A percentile compares a stretch with the other conserved stretches of the same genome.
Evolutionary conservation across 2,888 invertebrate genomes (phyloP).

Genomic region (Bimastos eiseni): DNA sequence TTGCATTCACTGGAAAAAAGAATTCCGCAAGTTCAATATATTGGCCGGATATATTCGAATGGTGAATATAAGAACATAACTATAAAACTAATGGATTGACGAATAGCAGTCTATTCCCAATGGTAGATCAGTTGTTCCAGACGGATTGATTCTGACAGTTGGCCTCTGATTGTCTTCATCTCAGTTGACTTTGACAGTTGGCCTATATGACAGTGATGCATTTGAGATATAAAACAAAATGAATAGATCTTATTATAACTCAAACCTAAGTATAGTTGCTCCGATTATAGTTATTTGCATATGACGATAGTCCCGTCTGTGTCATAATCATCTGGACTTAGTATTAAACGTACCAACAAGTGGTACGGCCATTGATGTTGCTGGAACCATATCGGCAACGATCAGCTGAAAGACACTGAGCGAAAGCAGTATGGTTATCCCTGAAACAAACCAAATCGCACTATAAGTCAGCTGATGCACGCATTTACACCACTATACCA

Average conservation of each 20-base stretch:
- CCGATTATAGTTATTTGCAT: too few species aligned
- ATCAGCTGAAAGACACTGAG: constrained; percentile 46
- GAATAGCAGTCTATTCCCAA: neutral
- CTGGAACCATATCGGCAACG: constrained; percentile 46
- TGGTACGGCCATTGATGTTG: constrained; percentile 45
- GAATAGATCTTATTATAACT: too few species aligned
- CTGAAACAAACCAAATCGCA: constrained; percentile 30
- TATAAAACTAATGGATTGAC: neutral
- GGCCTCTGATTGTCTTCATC: too few species aligned
- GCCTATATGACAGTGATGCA: too few species aligned
- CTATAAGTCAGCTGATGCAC: neutral
- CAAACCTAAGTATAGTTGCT: too few species aligned
- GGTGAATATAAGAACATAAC: too few species aligned
- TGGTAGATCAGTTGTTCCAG: neutral
- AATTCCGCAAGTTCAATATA: neutral
- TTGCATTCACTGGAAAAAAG: neutral
- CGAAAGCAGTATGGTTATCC: constrained; percentile 46
- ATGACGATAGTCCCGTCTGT: too few species aligned
- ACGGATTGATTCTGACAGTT: too few species aligned
- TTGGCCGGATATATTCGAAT: neutral
- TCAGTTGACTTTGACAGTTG: too few species aligned
- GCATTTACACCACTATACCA: neutral
- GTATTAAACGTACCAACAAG: constrained; percentile 40
- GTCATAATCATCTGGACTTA: neutral
- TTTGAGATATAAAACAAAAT: too few species aligned